A percentile compares a stretch with the other conserved stretches of the same genome.
phyloP scores from a whole-genome alignment of 2,113 vertebrate genomes.

The Aythya baeri region DNA sequence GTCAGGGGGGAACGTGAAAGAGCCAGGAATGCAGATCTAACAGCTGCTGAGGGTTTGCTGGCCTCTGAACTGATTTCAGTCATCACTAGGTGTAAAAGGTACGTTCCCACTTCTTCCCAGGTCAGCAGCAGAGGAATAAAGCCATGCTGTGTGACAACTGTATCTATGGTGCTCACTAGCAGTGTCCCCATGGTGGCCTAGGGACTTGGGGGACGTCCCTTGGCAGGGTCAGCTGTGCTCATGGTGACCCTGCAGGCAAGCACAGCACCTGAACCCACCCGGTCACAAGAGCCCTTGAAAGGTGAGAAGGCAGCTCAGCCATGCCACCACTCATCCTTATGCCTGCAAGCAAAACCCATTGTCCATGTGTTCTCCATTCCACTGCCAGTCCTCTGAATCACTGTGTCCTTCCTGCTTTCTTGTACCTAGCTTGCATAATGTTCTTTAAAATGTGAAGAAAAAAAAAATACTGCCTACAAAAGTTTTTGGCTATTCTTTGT shows the following conservation, averaged over 20 bases:
- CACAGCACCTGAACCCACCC: not conserved
- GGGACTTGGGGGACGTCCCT: not conserved
- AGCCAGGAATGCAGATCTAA: not conserved
- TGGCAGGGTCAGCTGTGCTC: not conserved
- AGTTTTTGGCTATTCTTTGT: not conserved
- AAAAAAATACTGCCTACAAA: not conserved
- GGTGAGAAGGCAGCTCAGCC: not conserved
- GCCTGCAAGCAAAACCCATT: not conserved
- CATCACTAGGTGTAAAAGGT: not conserved
- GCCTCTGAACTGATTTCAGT: not conserved
- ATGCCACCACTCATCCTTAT: not conserved
- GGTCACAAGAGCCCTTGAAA: not conserved
- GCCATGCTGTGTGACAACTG: not conserved
- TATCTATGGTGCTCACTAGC: not conserved
- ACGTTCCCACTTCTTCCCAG: not conserved
- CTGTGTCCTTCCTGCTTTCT: not conserved
- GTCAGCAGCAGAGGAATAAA: not conserved
- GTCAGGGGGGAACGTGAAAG: not conserved
- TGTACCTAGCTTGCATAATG: not conserved
- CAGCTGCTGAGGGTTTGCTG: not conserved
- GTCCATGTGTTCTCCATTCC: constrained; percentile 1
- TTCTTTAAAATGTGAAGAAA: not conserved
- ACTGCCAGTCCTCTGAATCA: constrained; percentile 48
- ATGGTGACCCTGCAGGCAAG: not conserved
- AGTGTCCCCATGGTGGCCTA: accelerated